phyloP scores from a whole-genome alignment of 1,140 invertebrate genomes.

The Galleria mellonella region DNA sequence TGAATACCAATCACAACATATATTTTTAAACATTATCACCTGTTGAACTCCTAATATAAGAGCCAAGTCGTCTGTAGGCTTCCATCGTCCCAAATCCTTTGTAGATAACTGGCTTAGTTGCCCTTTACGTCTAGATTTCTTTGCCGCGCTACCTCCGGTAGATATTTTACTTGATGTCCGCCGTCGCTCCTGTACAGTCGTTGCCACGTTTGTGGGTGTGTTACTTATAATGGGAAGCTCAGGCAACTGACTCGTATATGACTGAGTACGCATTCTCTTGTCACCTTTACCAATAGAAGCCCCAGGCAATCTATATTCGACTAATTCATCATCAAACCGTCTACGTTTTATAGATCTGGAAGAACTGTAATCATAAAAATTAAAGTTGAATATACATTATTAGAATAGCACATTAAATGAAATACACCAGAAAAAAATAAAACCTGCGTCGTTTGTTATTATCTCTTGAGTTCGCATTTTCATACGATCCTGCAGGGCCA shows the following conservation, averaged over 20 bases:
- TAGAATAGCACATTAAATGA: neutral
- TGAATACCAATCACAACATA: too few species aligned
- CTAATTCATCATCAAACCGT: constrained; percentile 97
- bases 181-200: constrained; percentile 43
- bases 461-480: constrained; percentile 30
- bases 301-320: constrained; percentile 86
- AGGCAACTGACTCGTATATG: constrained; percentile 75
- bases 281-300: constrained; percentile 75
- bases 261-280: constrained; percentile 72
- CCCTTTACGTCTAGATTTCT: constrained; percentile 75
- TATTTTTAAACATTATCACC: constrained; percentile 63
- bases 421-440: neutral
- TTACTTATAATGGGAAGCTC: constrained; percentile 69
- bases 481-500: constrained; percentile 34
- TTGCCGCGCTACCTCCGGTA: constrained; percentile 45
- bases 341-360: constrained; percentile 95
- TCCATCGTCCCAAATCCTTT: constrained; percentile 96
- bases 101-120: constrained; percentile 79
- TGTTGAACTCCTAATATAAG: constrained; percentile 96
- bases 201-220: constrained; percentile 51
- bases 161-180: constrained; percentile 49
- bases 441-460: constrained; percentile 62
- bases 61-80: constrained; percentile 96
- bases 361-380: constrained; percentile 77
- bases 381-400: too few species aligned